Base-by-base conservation (phyloP, 2,797 vertebrate species). In the Salmo trutta region DNA sequence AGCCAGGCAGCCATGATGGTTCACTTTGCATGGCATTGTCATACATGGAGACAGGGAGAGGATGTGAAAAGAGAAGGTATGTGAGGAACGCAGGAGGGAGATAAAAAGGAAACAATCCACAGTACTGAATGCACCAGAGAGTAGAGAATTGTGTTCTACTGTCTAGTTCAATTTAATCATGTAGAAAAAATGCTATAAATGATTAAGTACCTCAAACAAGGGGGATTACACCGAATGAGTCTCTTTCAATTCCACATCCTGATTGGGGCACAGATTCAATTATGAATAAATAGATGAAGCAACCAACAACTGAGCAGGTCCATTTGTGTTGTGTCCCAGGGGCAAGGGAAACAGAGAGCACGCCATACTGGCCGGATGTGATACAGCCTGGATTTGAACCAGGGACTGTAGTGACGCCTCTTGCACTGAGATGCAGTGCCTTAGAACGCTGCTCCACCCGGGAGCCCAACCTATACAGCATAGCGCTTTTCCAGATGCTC, bases 191-290 rank as follows among this genome's bases (percentile, higher is more conserved):
- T 75, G 59, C 79, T 64, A 79, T 91, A 73, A 90, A 92, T 91
- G 90, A 93, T 92, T 90, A 87, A 92, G 83, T 79, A 75, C 65
- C 88, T 90, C 81, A 89, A 93, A 93, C 88, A 86, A 79, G 86
- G 80, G 67, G 84, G 89, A 89, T 90, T 92, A 89, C 86, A 88
- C 85, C 24, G 62, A 81, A 82, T 82, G 81, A 87, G 88, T 84
- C 84, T 84, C 82, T 78, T 75, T 67, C 53, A 36, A 24, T 79
- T 80, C 83, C 85, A 72, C 84, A 75, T 83, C 75, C 83, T 87
- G 86, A 92, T 92, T 86, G 85, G 79, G 74, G 76, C 83, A 86
- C 86, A 78, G 87, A 90, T 93, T 91, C 79, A 90, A 91, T 92
- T 90, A 90, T 88, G 88, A 90, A 88, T 83, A 85, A 82, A 89